Evolutionary conservation across 2,888 invertebrate species (phyloP), one percentile per base, ranked within the genome.

Genomic region (Pterobdella sp.): DNA sequence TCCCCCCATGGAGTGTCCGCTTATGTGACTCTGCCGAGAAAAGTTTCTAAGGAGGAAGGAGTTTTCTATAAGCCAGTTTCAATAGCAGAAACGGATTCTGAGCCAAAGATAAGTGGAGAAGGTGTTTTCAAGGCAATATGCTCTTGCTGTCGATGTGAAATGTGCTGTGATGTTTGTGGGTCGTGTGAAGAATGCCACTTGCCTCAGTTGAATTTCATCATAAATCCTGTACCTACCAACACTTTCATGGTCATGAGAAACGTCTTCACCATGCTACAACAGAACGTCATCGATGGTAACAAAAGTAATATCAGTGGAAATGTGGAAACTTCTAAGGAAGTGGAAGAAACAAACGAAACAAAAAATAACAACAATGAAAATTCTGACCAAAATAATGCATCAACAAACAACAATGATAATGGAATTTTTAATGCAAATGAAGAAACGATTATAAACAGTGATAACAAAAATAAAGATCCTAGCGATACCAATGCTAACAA

Each of bases 11-110:
- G 71, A 34, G 52, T 52, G 26, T 60, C 71, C 1, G 60, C 37
- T 34, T 71, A 71, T 37, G 22, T 71, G n/a, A 56, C 60, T 3
- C 60, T 26, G 4, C n/a, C 18, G n/a, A 56, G 7, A n/a, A 42
- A 42, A 42, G 49, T 22, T 14, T 42, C 49, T 7, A 42, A 42
- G 7, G 7, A 7, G 7, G 49, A 42, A 42, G 22, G 49, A 14
- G 22, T 14, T 14, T 14, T 14, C 7, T 7, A 42, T 14, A 56
- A 22, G 7, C n/a, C 60, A 3, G n/a, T 26, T 18, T 56, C 60
- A 26, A 26, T 56, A 26, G 60, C 60, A 26, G 60, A 56, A 56
- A 26, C 60, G 4, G 4, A n/a, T 3, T 22, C 60, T 4, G n/a
- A 7, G 60, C 60, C 60, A 18, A 22, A 3, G n/a, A 18, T 4